Conservation (phyloP, 2,888 invertebrate species). For the Maniola hyperantus region DNA sequence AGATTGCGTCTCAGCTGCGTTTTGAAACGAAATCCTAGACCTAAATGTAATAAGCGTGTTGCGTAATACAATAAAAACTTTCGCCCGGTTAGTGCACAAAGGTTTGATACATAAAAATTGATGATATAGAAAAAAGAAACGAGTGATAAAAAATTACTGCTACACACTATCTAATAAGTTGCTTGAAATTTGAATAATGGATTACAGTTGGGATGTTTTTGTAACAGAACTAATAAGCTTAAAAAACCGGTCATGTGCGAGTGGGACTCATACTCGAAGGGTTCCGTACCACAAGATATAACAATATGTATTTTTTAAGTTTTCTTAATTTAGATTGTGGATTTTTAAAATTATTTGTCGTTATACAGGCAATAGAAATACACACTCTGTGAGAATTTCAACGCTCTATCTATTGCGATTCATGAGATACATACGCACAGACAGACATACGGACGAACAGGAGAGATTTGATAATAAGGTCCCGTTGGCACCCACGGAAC, state of each 20-base stretch:
- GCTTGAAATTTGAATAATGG: constrained; percentile 5
- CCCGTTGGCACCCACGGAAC: too few species aligned
- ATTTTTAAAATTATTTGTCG: too few species aligned
- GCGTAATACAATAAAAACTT: constrained; percentile 33
- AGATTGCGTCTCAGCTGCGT: constrained; percentile 25
- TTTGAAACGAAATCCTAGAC: constrained; percentile 36
- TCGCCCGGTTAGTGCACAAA: constrained; percentile 25
- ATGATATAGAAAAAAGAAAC: constrained; percentile 17
- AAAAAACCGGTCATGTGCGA: neutral
- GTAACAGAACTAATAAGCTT: neutral
- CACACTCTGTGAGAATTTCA: neutral
- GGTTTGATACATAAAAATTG: constrained; percentile 20
- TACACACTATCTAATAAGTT: neutral
- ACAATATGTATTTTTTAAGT: too few species aligned
- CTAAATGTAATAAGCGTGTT: constrained; percentile 19
- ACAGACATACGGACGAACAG: too few species aligned
- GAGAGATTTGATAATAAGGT: too few species aligned
- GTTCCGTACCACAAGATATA: too few species aligned
- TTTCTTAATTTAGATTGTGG: too few species aligned
- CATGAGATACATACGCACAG: too few species aligned
- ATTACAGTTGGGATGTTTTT: neutral
- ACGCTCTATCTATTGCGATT: too few species aligned
- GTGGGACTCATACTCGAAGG: too few species aligned
- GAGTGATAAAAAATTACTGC: neutral
- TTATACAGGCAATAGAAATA: too few species aligned